These are phyloP conservation scores for Polymixis lichenea DNA, from an alignment of 2,888 invertebrate species.

Conservation along the genomic window DNA sequence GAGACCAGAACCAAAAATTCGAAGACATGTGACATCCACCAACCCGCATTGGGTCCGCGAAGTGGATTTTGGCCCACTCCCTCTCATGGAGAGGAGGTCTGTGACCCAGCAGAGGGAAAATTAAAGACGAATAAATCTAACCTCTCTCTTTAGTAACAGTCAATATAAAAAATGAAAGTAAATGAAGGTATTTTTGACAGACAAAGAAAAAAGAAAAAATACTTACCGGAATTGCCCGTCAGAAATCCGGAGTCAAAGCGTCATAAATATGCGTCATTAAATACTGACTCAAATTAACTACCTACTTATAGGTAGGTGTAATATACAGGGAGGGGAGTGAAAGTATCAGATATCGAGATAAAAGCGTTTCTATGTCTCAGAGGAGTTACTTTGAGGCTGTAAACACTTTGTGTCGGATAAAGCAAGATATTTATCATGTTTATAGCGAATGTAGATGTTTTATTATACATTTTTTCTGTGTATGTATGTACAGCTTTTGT, in stretches of 20 bases:
- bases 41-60: too few relatives aligned
- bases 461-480: not conserved
- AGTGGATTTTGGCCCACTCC: too few relatives aligned
- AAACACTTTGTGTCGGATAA: conserved; percentile 58
- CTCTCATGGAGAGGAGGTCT: too few relatives aligned
- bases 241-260: not conserved
- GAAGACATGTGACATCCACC: too few relatives aligned
- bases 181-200: not conserved
- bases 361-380: conserved; percentile 74
- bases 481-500: not conserved
- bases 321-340: conserved; percentile 45
- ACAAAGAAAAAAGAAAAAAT: not conserved
- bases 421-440: conserved; percentile 26
- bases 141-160: too few relatives aligned
- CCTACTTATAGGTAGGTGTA: conserved; percentile 27
- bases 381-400: conserved; percentile 52
- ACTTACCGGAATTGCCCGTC: not conserved
- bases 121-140: too few relatives aligned
- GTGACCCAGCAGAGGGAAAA: too few relatives aligned
- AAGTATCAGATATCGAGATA: conserved; percentile 73
- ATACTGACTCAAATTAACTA: conserved; percentile 44
- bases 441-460: not conserved
- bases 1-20: too few relatives aligned
- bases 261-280: not conserved
- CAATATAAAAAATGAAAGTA: too few relatives aligned